These are phyloP conservation scores for Phasianus colchicus DNA, from an alignment of 2,113 vertebrate genomes.

Conservation along the genomic window DNA sequence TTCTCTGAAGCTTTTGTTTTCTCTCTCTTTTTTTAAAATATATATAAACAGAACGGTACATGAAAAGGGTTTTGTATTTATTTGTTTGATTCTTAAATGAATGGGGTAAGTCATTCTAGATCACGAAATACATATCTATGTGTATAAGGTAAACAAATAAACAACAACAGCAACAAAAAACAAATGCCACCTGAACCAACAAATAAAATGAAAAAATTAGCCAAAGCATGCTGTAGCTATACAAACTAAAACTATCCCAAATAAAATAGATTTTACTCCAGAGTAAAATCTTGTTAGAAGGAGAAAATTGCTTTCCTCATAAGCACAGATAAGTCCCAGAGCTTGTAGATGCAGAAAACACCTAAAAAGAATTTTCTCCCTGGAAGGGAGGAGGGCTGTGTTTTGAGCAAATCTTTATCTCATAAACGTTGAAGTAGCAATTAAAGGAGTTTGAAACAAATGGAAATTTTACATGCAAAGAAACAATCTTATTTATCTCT, in stretches of 20 bases:
- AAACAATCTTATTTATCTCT: not conserved
- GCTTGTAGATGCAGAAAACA: slow-evolving; percentile 26
- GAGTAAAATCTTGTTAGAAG: slow-evolving; percentile 76
- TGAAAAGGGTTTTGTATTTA: not conserved
- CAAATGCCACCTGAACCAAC: not conserved
- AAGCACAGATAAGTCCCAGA: slow-evolving; percentile 60
- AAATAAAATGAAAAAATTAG: slow-evolving; percentile 29
- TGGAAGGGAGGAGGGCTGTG: not conserved
- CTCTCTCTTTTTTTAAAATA: not conserved
- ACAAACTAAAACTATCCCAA: slow-evolving; percentile 44
- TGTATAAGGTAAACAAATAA: not conserved
- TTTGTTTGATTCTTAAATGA: slow-evolving; percentile 64
- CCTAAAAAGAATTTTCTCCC: not conserved
- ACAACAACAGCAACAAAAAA: not conserved
- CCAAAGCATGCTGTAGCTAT: slow-evolving; percentile 42
- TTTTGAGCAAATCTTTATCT: slow-evolving; percentile 37
- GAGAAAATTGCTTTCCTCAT: slow-evolving; percentile 64
- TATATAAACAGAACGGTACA: slow-evolving; percentile 19
- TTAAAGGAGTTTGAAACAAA: slow-evolving; percentile 3
- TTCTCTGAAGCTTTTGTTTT: slow-evolving; percentile 25
- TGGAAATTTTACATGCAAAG: not conserved
- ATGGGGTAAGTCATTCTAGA: slow-evolving; percentile 57
- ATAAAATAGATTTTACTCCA: slow-evolving; percentile 74
- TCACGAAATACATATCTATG: not conserved
- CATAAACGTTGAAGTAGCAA: not conserved